Percentiles rank a stretch among this genome's conserved stretches.
Conservation (phyloP, 2,888 invertebrate species). For the Scaptomyza caliginosa region DNA sequence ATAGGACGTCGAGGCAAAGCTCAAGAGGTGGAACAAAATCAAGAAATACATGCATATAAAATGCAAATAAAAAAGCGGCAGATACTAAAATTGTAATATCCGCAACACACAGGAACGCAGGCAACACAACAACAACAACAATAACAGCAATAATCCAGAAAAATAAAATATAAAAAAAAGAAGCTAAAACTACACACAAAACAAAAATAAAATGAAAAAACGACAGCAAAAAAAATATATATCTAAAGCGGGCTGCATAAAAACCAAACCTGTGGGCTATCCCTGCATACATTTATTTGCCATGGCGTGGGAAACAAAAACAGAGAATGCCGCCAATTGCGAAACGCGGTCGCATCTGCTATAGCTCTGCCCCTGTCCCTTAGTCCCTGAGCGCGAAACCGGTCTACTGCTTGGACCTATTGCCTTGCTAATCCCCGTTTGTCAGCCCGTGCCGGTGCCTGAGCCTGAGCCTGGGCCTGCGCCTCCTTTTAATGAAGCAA, state of each 20-base stretch:
- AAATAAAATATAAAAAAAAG: slow-evolving; percentile 22
- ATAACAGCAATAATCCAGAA: slow-evolving; percentile 10
- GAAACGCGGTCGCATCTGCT: slow-evolving; percentile 46
- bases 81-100: slow-evolving; percentile 79
- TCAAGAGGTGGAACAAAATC: slow-evolving; percentile 19
- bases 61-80: slow-evolving; percentile 75
- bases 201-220: background rate
- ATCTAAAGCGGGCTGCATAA: slow-evolving; percentile 32
- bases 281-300: slow-evolving; percentile 63
- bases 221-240: background rate
- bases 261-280: slow-evolving; percentile 71
- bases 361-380: background rate
- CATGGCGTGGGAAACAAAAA: slow-evolving; percentile 73
- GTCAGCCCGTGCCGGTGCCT: too few relatives aligned
- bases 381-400: slow-evolving; percentile 47
- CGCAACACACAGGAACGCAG: slow-evolving; percentile 66
- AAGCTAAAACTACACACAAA: slow-evolving; percentile 27
- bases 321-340: slow-evolving; percentile 38
- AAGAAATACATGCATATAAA: slow-evolving; percentile 72
- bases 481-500: slow-evolving; percentile 63
- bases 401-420: slow-evolving; percentile 40
- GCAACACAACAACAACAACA: slow-evolving; percentile 25
- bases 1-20: slow-evolving; percentile 1
- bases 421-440: slow-evolving; percentile 56
- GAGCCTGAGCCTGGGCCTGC: slow-evolving; percentile 18